Conservation (phyloP, 2,113 vertebrate species). For the Thymallus thymallus region DNA sequence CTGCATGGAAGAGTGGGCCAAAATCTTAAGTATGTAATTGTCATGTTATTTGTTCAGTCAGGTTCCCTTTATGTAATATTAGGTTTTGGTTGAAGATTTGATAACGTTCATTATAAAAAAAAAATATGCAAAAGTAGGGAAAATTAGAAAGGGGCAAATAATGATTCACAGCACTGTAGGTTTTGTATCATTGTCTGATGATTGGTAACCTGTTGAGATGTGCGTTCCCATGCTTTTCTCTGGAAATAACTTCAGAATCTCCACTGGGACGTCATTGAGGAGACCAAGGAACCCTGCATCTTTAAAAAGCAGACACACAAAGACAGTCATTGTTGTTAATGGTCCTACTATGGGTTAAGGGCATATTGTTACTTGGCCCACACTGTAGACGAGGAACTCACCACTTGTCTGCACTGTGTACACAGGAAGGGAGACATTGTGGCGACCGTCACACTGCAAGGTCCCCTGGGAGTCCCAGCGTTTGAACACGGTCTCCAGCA, state of each 20-base stretch:
- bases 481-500: conserved; percentile 63
- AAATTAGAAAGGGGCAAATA: too few relatives aligned
- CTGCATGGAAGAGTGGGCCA: too few relatives aligned
- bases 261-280: conserved; percentile 65
- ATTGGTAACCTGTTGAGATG: conserved; percentile 37
- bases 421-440: conserved; percentile 60
- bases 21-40: too few relatives aligned
- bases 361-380: neutral
- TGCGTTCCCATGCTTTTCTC: conserved; percentile 9
- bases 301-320: conserved; percentile 33
- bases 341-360: neutral
- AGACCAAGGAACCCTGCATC: conserved; percentile 80
- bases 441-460: conserved; percentile 55
- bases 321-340: neutral
- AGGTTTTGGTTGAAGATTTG: too few relatives aligned
- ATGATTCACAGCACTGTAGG: too few relatives aligned
- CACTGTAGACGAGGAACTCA: conserved; percentile 53
- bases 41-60: too few relatives aligned
- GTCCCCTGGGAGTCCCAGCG: conserved; percentile 62
- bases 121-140: too few relatives aligned
- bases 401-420: conserved; percentile 78
- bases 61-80: too few relatives aligned
- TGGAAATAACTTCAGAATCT: conserved; percentile 63
- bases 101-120: too few relatives aligned
- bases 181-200: too few relatives aligned